These are phyloP conservation scores for Lepidotrigona ventralis DNA, from an alignment of 1,140 invertebrate species.

Conservation along the genomic window DNA sequence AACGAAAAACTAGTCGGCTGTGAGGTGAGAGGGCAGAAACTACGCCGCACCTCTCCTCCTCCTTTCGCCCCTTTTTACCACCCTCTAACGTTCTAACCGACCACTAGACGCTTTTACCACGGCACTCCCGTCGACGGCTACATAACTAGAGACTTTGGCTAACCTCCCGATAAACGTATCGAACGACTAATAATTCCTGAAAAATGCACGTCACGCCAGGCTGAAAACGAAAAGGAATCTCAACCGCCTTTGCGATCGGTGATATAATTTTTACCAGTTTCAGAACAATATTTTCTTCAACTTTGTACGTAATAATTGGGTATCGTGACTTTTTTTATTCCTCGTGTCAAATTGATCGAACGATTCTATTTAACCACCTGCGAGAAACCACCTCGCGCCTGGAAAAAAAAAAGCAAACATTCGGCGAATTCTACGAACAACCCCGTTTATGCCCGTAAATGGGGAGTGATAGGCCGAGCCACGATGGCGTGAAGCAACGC, in stretches of 20 bases:
- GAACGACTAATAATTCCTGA: conserved; percentile 2
- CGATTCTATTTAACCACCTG: background rate
- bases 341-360: background rate
- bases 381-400: no score
- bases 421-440: background rate
- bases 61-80: background rate
- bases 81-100: conserved; percentile 3
- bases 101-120: conserved; percentile 46
- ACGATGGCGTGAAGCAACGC: conserved; percentile 3
- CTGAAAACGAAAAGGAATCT: no score
- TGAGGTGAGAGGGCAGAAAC: conserved; percentile 71
- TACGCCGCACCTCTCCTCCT: conserved; percentile 42
- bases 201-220: background rate
- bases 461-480: background rate
- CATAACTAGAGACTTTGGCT: conserved; percentile 41
- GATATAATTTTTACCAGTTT: no score
- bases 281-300: background rate
- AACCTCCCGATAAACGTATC: conserved; percentile 46
- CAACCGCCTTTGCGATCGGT: no score
- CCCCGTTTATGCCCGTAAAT: background rate
- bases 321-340: background rate
- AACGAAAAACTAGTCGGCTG: conserved; percentile 77
- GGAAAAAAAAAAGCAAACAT: background rate
- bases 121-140: conserved; percentile 21
- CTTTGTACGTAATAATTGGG: background rate